phyloP scores from a whole-genome alignment of 2,113 vertebrate genomes.

The Oryzias woworae region DNA sequence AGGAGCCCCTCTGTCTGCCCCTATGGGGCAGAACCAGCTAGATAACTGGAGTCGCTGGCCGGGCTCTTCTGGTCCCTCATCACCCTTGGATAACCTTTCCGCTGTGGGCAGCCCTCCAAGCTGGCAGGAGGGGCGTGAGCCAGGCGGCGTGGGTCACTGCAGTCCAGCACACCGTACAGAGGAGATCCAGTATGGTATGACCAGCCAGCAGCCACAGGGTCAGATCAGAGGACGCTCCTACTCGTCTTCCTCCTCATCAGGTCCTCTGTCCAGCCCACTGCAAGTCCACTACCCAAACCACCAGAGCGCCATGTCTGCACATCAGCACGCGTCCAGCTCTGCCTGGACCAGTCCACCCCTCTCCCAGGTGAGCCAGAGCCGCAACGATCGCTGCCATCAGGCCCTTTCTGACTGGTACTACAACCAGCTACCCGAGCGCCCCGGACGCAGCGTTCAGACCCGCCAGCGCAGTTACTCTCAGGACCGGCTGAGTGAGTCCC shows the following conservation, averaged over 20 bases:
- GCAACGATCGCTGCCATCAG: slow-evolving; percentile 79
- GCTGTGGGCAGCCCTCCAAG: slow-evolving; percentile 59
- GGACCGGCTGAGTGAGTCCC: slow-evolving; percentile 85
- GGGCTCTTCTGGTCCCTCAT: slow-evolving; percentile 70
- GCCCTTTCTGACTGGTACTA: slow-evolving; percentile 91
- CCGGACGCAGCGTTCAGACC: slow-evolving; percentile 78
- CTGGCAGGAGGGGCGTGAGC: slow-evolving; percentile 73
- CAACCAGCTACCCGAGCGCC: slow-evolving; percentile 82
- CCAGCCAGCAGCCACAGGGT: slow-evolving; percentile 68
- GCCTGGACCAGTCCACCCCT: slow-evolving; percentile 73
- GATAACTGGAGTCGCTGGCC: slow-evolving; percentile 80
- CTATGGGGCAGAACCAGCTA: slow-evolving; percentile 75
- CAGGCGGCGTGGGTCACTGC: slow-evolving; percentile 72
- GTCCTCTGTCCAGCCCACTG: slow-evolving; percentile 69
- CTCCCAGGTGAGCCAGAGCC: slow-evolving; percentile 54
- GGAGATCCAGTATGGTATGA: slow-evolving; percentile 81
- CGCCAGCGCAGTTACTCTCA: slow-evolving; percentile 93
- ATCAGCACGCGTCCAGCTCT: slow-evolving; percentile 42
- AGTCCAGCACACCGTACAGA: slow-evolving; percentile 80
- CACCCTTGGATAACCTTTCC: slow-evolving; percentile 74
- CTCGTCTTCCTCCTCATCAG: slow-evolving; percentile 80
- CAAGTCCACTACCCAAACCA: slow-evolving; percentile 74
- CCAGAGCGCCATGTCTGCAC: slow-evolving; percentile 56
- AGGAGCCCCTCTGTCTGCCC: slow-evolving; percentile 60
- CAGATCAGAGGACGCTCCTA: slow-evolving; percentile 74